These are phyloP conservation scores for Peromyscus polionotus DNA, from an alignment of 2,113 vertebrate species.

Conservation along the genomic window DNA sequence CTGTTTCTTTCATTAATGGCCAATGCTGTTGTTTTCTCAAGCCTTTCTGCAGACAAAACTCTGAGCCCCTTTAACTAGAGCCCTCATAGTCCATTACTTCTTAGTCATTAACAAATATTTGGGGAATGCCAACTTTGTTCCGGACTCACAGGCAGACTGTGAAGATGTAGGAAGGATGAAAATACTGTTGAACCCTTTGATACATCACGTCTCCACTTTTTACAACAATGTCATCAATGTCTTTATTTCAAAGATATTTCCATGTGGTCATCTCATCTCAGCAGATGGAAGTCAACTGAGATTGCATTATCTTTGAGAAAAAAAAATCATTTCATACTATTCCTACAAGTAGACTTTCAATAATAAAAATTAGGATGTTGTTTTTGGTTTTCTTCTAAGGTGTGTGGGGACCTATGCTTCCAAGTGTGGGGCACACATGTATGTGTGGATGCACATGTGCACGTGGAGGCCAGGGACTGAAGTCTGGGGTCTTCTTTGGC, in stretches of 20 bases:
- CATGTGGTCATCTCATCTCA: not conserved
- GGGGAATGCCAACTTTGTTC: not conserved
- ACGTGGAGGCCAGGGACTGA: not conserved
- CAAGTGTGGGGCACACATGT: not conserved
- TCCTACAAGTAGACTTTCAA: not conserved
- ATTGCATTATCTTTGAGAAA: not conserved
- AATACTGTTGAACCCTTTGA: not conserved
- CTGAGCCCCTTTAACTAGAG: not conserved
- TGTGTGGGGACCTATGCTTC: not conserved
- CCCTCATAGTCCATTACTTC: not conserved
- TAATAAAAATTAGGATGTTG: not conserved
- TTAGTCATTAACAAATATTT: not conserved
- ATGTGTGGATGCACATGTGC: too few relatives aligned
- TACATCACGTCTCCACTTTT: not conserved
- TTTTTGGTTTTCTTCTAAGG: not conserved
- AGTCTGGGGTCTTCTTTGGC: not conserved
- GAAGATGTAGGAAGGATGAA: not conserved
- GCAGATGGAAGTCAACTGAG: slow-evolving; percentile 24
- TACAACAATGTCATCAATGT: not conserved
- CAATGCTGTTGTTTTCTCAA: not conserved
- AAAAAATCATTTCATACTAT: not conserved
- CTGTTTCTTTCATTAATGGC: not conserved
- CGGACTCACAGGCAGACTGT: not conserved
- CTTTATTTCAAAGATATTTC: not conserved
- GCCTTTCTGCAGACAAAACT: not conserved